A percentile compares a stretch with the other conserved stretches of the same genome.
Evolutionary conservation across 2,113 vertebrate genomes (phyloP).

Genomic region (Amphiprion percula): DNA sequence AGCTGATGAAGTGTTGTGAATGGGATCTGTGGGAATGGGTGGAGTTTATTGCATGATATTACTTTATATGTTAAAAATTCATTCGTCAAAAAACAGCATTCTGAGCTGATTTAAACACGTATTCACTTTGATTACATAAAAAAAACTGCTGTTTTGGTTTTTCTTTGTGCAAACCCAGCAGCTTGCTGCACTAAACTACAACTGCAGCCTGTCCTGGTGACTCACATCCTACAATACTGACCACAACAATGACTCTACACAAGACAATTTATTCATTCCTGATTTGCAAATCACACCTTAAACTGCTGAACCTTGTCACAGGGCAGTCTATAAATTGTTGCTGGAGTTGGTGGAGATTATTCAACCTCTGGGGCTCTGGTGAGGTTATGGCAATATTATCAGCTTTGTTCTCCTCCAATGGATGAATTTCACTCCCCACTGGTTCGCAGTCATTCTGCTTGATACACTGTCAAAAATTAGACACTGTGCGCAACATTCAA

Average conservation of each 20-base stretch:
- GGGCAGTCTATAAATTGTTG: neutral
- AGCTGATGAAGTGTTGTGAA: neutral
- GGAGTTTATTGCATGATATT: constrained; percentile 8
- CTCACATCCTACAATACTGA: neutral
- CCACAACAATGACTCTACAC: constrained; percentile 10
- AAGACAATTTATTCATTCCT: constrained; percentile 3
- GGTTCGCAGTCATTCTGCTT: constrained; percentile 17
- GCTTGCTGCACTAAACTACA: neutral
- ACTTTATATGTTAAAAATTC: neutral
- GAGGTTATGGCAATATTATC: constrained; percentile 13
- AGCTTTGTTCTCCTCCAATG: neutral
- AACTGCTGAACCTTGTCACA: neutral
- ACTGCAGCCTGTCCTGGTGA: too few relatives aligned
- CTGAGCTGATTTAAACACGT: neutral
- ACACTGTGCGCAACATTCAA: constrained; percentile 24
- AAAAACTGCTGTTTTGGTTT: neutral
- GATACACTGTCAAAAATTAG: constrained; percentile 11
- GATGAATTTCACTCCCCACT: constrained; percentile 11
- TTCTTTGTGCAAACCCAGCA: neutral
- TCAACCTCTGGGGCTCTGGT: constrained; percentile 23
- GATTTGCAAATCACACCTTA: neutral
- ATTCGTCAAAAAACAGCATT: neutral
- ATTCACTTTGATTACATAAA: too few relatives aligned
- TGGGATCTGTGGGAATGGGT: neutral
- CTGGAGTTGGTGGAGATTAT: constrained; percentile 1